These are phyloP conservation scores for Chrysochloris asiatica DNA, from an alignment of 2,113 vertebrate genomes.

Conservation along the genomic window DNA sequence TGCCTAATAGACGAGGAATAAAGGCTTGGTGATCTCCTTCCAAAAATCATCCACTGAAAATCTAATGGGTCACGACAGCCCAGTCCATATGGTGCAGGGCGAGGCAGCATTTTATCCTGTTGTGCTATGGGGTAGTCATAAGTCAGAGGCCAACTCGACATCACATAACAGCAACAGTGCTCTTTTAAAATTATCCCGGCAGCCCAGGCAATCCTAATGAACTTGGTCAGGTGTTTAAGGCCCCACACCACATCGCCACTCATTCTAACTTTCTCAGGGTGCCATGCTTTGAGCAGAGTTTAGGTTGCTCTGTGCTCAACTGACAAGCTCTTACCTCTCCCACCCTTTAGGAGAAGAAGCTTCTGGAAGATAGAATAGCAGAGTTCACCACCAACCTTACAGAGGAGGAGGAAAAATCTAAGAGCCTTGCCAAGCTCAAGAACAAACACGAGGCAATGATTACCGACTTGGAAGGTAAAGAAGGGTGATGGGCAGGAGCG, in stretches of 20 bases:
- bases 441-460: slow-evolving; percentile 99
- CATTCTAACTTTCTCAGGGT: fast-evolving
- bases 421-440: slow-evolving; percentile 98
- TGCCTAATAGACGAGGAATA: not conserved
- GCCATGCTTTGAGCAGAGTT: not conserved
- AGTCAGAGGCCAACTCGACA: not conserved
- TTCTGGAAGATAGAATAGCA: slow-evolving; percentile 94
- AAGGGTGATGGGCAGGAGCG: fast-evolving
- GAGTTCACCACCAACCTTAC: slow-evolving; percentile 97
- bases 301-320: not conserved
- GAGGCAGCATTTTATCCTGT: not conserved
- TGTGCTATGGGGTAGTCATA: not conserved
- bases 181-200: not conserved
- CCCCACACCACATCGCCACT: fast-evolving
- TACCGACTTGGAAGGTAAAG: slow-evolving; percentile 95
- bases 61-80: not conserved
- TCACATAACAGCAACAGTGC: not conserved
- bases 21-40: not conserved
- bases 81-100: not conserved
- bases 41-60: not conserved
- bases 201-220: not conserved
- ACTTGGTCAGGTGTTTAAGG: not conserved
- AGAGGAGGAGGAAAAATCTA: slow-evolving; percentile 99
- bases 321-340: not conserved
- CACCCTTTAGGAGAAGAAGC: slow-evolving; percentile 92